Percentiles rank a stretch among this genome's conserved stretches.
Conservation (phyloP, 2,113 vertebrate genomes). For the Grus americana region DNA sequence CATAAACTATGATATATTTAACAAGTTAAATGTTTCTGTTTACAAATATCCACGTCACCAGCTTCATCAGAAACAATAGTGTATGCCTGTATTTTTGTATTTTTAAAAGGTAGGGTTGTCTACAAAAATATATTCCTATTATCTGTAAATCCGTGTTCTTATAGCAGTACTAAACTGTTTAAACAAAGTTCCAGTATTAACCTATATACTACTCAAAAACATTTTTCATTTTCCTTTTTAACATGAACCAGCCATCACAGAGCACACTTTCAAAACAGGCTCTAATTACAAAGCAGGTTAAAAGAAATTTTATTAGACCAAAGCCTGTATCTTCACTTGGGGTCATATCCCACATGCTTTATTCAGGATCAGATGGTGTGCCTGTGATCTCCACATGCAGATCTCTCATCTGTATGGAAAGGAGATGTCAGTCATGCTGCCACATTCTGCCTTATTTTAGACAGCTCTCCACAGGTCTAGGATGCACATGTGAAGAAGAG, state of each 20-base stretch:
- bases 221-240: conserved; percentile 36
- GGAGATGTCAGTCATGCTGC: not conserved
- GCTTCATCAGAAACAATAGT: not conserved
- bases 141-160: not conserved
- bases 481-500: not conserved
- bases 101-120: not conserved
- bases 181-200: not conserved
- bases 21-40: not conserved
- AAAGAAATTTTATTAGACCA: conserved; percentile 41
- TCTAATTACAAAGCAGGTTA: conserved; percentile 53
- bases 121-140: not conserved
- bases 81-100: not conserved
- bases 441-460: not conserved
- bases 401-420: conserved; percentile 2
- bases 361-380: conserved; percentile 23
- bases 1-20: not conserved
- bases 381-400: conserved; percentile 59
- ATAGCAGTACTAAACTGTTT: not conserved
- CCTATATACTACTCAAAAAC: not conserved
- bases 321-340: not conserved
- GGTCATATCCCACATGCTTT: conserved; percentile 31
- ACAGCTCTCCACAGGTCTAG: not conserved
- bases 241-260: not conserved
- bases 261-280: conserved; percentile 8
- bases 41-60: not conserved